These are phyloP conservation scores for Sebastes dallii DNA, from an alignment of 2,797 vertebrate genomes.

Conservation along the genomic window DNA sequence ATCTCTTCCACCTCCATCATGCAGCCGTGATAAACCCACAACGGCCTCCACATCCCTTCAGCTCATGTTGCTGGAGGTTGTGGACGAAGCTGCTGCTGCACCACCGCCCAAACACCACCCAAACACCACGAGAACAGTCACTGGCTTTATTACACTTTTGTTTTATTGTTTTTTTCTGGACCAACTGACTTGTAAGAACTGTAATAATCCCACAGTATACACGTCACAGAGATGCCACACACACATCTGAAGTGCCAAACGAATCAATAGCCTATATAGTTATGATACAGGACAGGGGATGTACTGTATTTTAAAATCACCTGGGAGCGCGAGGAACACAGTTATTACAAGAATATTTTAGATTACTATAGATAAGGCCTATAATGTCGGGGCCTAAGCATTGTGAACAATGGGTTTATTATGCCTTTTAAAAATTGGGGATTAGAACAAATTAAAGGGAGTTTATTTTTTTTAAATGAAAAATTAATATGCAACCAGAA, in stretches of 20 bases:
- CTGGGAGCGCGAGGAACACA: not conserved
- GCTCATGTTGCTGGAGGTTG: not conserved
- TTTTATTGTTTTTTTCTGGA: constrained; percentile 13
- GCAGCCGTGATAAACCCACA: too few relatives aligned
- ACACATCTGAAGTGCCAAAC: not conserved
- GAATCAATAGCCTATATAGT: not conserved
- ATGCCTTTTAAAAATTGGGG: not conserved
- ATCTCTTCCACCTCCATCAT: too few relatives aligned
- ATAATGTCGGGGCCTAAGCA: not conserved
- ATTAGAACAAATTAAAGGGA: not conserved
- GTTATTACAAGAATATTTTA: not conserved
- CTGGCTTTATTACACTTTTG: not conserved
- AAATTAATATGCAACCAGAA: not conserved
- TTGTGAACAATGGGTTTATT: not conserved
- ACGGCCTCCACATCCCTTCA: not conserved
- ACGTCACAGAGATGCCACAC: not conserved
- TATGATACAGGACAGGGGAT: not conserved
- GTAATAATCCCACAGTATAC: not conserved
- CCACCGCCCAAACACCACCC: not conserved
- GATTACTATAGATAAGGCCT: not conserved
- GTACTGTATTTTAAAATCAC: not conserved
- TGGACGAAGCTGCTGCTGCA: not conserved
- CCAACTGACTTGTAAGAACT: not conserved
- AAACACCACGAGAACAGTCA: not conserved
- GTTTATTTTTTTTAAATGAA: not conserved